Evolutionary conservation across 1,140 invertebrate species (phyloP).

Genomic region (Caenorhabditis brenneri): DNA sequence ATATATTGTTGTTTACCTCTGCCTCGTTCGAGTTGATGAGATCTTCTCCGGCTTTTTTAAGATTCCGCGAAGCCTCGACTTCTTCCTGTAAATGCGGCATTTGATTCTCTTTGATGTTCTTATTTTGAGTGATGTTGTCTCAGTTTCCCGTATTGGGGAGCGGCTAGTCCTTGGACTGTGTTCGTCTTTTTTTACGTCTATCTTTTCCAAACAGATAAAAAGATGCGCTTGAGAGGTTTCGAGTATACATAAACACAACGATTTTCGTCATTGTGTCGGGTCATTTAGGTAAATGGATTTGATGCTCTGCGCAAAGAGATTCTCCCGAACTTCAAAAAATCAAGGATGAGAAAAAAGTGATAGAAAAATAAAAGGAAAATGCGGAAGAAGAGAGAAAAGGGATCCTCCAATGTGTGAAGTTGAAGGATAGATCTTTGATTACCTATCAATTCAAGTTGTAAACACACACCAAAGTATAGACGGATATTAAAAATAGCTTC

Average conservation of each 20-base stretch:
- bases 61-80: slow-evolving; percentile 12
- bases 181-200: slow-evolving; percentile 2
- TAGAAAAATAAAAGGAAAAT: background rate
- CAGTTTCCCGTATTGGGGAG: background rate
- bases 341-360: slow-evolving; percentile 3
- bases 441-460: slow-evolving; percentile 20
- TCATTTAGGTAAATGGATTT: slow-evolving; percentile 35
- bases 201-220: slow-evolving; percentile 37
- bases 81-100: slow-evolving; percentile 2
- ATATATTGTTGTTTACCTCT: background rate
- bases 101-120: background rate
- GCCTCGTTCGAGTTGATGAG: slow-evolving; percentile 27
- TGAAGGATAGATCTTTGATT: slow-evolving; percentile 29
- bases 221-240: slow-evolving; percentile 33
- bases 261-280: slow-evolving; percentile 38
- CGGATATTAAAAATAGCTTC: slow-evolving; percentile 80
- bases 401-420: slow-evolving; percentile 17
- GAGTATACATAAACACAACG: slow-evolving; percentile 41
- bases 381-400: background rate
- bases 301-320: background rate
- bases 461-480: slow-evolving; percentile 76
- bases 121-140: background rate
- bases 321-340: background rate
- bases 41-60: slow-evolving; percentile 41
- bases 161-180: slow-evolving; percentile 19